phyloP scores from a whole-genome alignment of 1,140 invertebrate genomes.

The Heliconius himera region DNA sequence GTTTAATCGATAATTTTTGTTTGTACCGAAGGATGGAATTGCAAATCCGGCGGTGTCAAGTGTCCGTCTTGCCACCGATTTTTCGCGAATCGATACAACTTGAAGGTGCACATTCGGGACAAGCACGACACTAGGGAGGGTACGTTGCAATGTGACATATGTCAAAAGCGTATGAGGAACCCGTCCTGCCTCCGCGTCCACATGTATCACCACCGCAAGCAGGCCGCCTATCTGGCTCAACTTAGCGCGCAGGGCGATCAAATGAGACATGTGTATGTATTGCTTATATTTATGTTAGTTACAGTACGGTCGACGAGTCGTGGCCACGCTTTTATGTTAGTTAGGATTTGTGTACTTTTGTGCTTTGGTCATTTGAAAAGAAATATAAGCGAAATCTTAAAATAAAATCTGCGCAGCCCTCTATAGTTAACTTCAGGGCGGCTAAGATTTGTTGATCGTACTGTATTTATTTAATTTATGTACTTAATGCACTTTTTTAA shows the following conservation, averaged over 20 bases:
- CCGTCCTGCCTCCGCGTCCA: conserved; percentile 83
- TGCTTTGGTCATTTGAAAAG: not conserved
- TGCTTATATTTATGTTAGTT: not conserved
- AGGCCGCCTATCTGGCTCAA: conserved; percentile 73
- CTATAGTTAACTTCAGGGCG: too few species aligned
- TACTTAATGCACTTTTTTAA: conserved; percentile 15
- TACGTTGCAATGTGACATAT: conserved; percentile 81
- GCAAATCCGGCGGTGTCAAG: conserved; percentile 80
- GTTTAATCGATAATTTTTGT: not conserved
- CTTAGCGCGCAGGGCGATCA: conserved; percentile 63
- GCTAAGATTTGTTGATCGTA: too few species aligned
- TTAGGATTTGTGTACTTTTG: not conserved
- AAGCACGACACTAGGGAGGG: conserved; percentile 82
- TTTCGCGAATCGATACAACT: conserved; percentile 84
- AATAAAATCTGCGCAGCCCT: too few species aligned
- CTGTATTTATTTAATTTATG: too few species aligned
- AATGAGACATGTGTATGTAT: conserved; percentile 56
- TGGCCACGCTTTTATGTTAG: too few species aligned
- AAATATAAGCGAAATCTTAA: too few species aligned
- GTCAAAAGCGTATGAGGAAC: conserved; percentile 83
- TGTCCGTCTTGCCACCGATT: conserved; percentile 83
- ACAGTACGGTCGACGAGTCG: not conserved
- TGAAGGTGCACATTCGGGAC: conserved; percentile 84
- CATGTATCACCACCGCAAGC: conserved; percentile 84
- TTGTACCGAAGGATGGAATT: conserved; percentile 64